Percentiles rank a stretch among this genome's conserved stretches.
phyloP scores from a whole-genome alignment of 2,113 vertebrate species.

The Cephalopholis sonnerati region DNA sequence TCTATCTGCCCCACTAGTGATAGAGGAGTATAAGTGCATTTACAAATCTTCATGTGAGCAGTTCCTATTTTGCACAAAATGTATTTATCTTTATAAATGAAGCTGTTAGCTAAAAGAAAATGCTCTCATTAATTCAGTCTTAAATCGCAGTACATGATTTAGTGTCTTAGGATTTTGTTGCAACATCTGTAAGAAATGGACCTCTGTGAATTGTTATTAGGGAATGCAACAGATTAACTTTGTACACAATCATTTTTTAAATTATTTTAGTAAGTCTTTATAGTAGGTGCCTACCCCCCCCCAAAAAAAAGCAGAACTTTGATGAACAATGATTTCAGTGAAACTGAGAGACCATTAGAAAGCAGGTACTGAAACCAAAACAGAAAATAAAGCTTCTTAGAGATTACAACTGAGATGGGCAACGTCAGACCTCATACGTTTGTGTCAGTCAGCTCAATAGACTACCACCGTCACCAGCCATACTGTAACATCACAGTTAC shows the following conservation, averaged over 20 bases:
- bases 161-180: constrained; percentile 30
- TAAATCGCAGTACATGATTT: constrained; percentile 44
- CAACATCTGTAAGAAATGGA: constrained; percentile 28
- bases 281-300: constrained; percentile 49
- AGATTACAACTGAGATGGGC: constrained; percentile 47
- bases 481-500: neutral
- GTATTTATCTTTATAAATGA: constrained; percentile 60
- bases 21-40: constrained; percentile 64
- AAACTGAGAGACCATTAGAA: constrained; percentile 35
- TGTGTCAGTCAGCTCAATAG: constrained; percentile 38
- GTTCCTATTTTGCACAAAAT: constrained; percentile 75
- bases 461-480: constrained; percentile 63
- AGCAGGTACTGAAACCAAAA: constrained; percentile 48
- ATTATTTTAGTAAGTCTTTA: constrained; percentile 50
- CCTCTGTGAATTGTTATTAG: constrained; percentile 27
- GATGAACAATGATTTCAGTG: constrained; percentile 42
- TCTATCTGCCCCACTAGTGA: constrained; percentile 48
- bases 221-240: constrained; percentile 47
- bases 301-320: constrained; percentile 15
- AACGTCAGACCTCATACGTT: constrained; percentile 58
- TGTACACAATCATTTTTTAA: constrained; percentile 26
- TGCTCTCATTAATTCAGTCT: constrained; percentile 37
- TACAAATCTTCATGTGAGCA: constrained; percentile 45
- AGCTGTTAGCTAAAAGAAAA: constrained; percentile 34
- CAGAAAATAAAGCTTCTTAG: constrained; percentile 40